Percentiles rank a stretch among this genome's conserved stretches.
Conservation (phyloP, 1,140 invertebrate species). For the Drosophila nannoptera region DNA sequence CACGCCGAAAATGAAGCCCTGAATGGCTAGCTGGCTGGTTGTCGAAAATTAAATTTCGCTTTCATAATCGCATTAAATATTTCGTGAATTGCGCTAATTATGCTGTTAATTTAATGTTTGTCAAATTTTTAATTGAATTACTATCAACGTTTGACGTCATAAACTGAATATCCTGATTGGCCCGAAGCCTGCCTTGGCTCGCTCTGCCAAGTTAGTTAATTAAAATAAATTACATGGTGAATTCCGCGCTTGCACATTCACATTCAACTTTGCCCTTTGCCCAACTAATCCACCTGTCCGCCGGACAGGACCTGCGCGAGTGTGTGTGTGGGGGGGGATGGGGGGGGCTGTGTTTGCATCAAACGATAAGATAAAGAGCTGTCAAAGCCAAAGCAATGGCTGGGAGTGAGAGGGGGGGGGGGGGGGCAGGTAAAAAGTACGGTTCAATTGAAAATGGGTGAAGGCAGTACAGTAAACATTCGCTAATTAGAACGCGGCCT, state of each 20-base stretch:
- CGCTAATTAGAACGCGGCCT: background rate
- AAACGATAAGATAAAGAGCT: slow-evolving; percentile 15
- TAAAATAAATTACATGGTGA: slow-evolving; percentile 60
- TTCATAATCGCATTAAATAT: slow-evolving; percentile 65
- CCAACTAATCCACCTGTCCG: no score
- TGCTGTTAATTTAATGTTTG: slow-evolving; percentile 68
- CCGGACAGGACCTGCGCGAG: no score
- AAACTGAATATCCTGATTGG: slow-evolving; percentile 50
- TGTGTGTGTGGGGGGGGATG: no score
- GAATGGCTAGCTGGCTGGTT: background rate
- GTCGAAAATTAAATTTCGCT: slow-evolving; percentile 57
- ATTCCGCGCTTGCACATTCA: slow-evolving; percentile 12
- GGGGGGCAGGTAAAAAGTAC: slow-evolving; percentile 1
- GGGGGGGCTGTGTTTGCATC: background rate
- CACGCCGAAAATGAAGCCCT: background rate
- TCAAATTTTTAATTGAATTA: slow-evolving; percentile 69
- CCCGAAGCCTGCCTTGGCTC: slow-evolving; percentile 11
- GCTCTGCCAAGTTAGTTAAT: slow-evolving; percentile 57
- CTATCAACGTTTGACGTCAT: slow-evolving; percentile 43
- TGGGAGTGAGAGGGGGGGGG: no score
- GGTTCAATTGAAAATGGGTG: slow-evolving; percentile 1
- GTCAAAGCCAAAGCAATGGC: background rate
- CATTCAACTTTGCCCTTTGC: slow-evolving; percentile 24
- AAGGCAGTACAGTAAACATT: background rate
- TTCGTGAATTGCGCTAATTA: slow-evolving; percentile 69